Base-by-base conservation (phyloP, 2,113 vertebrate species). In the Cyprinodon variegatus region DNA sequence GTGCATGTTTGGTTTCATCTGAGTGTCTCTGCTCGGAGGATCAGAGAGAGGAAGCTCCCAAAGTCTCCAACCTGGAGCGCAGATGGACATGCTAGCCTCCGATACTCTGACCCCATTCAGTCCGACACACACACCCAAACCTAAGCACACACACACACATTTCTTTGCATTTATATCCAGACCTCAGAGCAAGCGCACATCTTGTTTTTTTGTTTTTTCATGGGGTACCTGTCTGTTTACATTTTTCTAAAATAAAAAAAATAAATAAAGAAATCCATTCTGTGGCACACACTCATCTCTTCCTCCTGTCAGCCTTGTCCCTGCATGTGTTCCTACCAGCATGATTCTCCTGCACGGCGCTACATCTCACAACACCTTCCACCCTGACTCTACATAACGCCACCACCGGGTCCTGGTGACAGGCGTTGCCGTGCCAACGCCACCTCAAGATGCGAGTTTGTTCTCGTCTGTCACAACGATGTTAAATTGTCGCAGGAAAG, bases 1-100 rank as follows among this genome's bases (percentile, higher is more conserved):
- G 90, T 91, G 92, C 92, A 92, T 91, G 92, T 87, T 74, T 87
- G 89, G 74, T 87, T 86, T 86, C 69, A 82, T 76, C 78, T 37
- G 71, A 45, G 70, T 73, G 81, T 76, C 43, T 70, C 70, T 43
- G 70, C 75, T 81, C 67, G 7, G 69, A 81, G 81, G 77, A 77
- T 76, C 81, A 70, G 65, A 76, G 68, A 11, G 73, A 69, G 46
- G 73, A 63, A 64, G 57, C 81, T 82, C 81, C 62, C 71, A 78
- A 62, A 66, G 75, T 75, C 68, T 83, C 66, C 77, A 65, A 71
- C 53, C 79, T 86, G 85, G 74, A 76, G 53, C 72, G 40, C 77
- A 83, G 72, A 59, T 60, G n/a, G 72, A 75, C 72, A 64, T 50
- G 72, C 72, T 69, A 61, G 72, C 74, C 68, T 62, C 45, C 12